Evolutionary conservation across 2,113 vertebrate genomes (phyloP), one percentile per base, ranked within the genome.

Genomic region (Alces alces): DNA sequence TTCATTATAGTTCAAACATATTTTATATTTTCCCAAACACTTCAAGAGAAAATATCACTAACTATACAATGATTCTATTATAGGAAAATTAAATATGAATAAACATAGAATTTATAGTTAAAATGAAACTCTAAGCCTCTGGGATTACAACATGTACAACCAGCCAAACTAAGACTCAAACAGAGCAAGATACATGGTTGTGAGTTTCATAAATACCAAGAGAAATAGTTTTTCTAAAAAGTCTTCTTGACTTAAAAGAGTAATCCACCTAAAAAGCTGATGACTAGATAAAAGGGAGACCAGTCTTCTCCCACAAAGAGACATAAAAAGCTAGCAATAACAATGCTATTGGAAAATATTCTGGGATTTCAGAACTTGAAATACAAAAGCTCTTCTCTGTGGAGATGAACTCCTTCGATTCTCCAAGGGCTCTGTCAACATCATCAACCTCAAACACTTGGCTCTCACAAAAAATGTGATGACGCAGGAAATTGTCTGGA

Each of bases 401-500:
- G 30, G 84, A 90, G 60, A 97, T 50, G 73, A 93, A 66, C 58
- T 89, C 66, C 39, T 93, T 95, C 82, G 17, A 27, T 55, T 89
- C 66, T 95, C 47, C 80, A 94, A 89, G 27, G 54, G 7, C 76
- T 96, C 93, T 93, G 76, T 95, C 86, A 92, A 94, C 58, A 97
- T 88, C 33, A 93, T 15, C 79, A 89, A 55, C 55, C 54, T 96
- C 95, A 95, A 96, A 96, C 33, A 47, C 11, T 79, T 96, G 96
- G 64, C 82, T 89, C 78, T 96, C 47, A 61, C 25, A 90, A 60
- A 89, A 96, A 96, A 96, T 86, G 43, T 93, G 95, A 87, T 89
- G 95, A 98, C 1, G 3, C 64, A 96, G 73, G 54, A 96, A 97
- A 96, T 61, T 85, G 52, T 96, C 54, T 92, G 73, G 83, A 96